These are phyloP conservation scores for Scolanthus callimorphus DNA, from an alignment of 92 coral and sea anemone species.

Conservation along the genomic window DNA sequence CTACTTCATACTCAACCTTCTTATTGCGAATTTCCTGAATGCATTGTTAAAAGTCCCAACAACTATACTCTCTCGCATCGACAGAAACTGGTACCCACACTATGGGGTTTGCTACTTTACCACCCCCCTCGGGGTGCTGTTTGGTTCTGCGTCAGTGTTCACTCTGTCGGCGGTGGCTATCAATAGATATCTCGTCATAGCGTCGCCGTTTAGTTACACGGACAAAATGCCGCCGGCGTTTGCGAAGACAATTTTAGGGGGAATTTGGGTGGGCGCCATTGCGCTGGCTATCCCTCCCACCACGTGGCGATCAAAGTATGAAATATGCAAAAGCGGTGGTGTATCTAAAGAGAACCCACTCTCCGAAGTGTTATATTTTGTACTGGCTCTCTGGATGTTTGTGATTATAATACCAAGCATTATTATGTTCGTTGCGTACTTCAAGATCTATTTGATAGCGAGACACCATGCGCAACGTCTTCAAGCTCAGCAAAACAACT, in stretches of 20 bases:
- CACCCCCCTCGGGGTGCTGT: constrained; percentile 94
- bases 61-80: constrained; percentile 68
- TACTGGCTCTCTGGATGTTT: constrained; percentile 85
- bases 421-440: constrained; percentile 81
- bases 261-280: constrained; percentile 74
- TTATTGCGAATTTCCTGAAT: constrained; percentile 78
- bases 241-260: constrained; percentile 73
- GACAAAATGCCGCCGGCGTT: constrained; percentile 83
- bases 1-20: constrained; percentile 83
- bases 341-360: constrained; percentile 69
- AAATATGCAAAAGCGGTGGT: constrained; percentile 83
- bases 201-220: constrained; percentile 80
- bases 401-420: constrained; percentile 77
- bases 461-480: constrained; percentile 77
- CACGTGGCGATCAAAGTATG: constrained; percentile 76
- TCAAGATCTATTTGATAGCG: constrained; percentile 77
- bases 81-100: constrained; percentile 92
- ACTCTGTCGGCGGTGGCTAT: constrained; percentile 90
- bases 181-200: constrained; percentile 86
- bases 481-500: constrained; percentile 34
- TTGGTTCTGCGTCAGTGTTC: constrained; percentile 93
- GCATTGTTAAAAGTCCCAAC: constrained; percentile 87
- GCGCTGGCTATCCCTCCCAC: constrained; percentile 86
- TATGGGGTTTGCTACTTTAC: constrained; percentile 85
- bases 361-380: constrained; percentile 82